Conservation (phyloP, 2,888 invertebrate species). For the Carabus problematicus region DNA sequence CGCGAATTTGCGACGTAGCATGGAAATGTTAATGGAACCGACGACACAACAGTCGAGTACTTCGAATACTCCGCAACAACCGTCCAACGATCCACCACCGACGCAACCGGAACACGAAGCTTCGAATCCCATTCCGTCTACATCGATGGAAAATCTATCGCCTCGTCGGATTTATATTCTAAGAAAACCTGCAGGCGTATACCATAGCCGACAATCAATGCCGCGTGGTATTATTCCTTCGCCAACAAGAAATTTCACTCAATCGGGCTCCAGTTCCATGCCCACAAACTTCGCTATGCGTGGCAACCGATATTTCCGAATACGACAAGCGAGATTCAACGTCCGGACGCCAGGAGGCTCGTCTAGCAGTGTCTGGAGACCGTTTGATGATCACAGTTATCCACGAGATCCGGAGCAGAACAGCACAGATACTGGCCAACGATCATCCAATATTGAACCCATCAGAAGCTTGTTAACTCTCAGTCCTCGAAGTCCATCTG, state of each 20-base stretch:
- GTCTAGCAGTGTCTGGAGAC: constrained; percentile 29
- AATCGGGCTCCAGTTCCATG: constrained; percentile 16
- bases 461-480: constrained; percentile 36
- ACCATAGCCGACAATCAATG: constrained; percentile 29
- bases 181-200: constrained; percentile 31
- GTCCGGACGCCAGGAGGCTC: constrained; percentile 12
- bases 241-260: constrained; percentile 7
- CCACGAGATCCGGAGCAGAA: constrained; percentile 37
- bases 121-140: constrained; percentile 42
- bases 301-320: constrained; percentile 34
- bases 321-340: constrained; percentile 28
- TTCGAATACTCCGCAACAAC: background rate
- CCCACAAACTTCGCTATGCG: constrained; percentile 12
- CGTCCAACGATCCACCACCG: constrained; percentile 2
- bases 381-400: constrained; percentile 40
- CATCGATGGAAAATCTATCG: constrained; percentile 43
- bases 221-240: constrained; percentile 28
- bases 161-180: constrained; percentile 43
- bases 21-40: constrained; percentile 51
- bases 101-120: constrained; percentile 20
- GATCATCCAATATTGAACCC: constrained; percentile 32
- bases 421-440: constrained; percentile 6
- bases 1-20: constrained; percentile 54
- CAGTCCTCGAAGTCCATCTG: constrained; percentile 36
- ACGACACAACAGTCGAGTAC: constrained; percentile 14